Base-by-base conservation (phyloP, 2,113 vertebrate genomes). In the Carettochelys insculpta region DNA sequence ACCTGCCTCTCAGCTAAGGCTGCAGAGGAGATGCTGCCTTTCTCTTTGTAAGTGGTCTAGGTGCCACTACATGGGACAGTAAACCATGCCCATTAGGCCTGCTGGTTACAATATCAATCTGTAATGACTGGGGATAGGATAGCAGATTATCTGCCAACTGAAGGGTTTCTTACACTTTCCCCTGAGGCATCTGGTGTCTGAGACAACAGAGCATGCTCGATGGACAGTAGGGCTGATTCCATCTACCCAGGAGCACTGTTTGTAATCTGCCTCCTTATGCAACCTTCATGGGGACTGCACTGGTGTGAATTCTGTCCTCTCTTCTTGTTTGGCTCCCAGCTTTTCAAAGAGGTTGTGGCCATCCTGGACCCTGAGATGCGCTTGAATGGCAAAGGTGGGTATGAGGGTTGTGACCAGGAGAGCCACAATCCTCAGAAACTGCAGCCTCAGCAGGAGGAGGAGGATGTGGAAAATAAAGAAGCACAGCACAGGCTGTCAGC, bases 311-410 rank as follows among this genome's bases (percentile, higher is more conserved):
- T 2, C 10, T 5, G 14, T 68, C 11, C 8, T 56, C 13, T 58
- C 25, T 45, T 47, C 22, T 78, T 76, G 14, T 34, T 51, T n/a
- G 94, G 47, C 86, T 53, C 87, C 38, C 88, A 98, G 98, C 95
- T 98, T 87, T 98, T 98, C 90, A 54, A 97, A 52, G 95, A 98
- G 77, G 97, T 98, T 48, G 86, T 98, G 75, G 96, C 95, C 22
- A 53, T 98, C 77, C 91, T 98, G 45, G 97, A 97, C 81, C 98
- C 98, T 25, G 95, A 97, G 43, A 95, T 96, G 95, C 89, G 87
- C 20, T 53, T 96, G 81, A 92, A 90, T 58, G 94, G 90, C 71
- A 25, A 53, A 84, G 61, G 50, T 34, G 82, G 77, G 20, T 80
- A 17, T 12, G 83, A 88, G 25, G 86, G 89, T 6, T 50, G 85